These are phyloP conservation scores for Phyllotreta striolata DNA, from an alignment of 2,888 invertebrate genomes.

Conservation along the genomic window DNA sequence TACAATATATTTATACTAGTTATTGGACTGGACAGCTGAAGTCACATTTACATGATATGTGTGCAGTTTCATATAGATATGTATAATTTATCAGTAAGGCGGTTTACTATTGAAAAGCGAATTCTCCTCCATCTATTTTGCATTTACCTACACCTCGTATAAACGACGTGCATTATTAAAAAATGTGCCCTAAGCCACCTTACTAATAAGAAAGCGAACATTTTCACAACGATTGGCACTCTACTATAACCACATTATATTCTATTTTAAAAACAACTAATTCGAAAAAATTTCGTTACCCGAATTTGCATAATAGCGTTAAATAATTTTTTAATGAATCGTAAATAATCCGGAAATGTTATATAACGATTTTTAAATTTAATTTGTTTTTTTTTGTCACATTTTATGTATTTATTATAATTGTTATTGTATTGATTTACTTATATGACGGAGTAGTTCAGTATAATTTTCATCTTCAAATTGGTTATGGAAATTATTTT, in stretches of 20 bases:
- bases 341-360: not conserved
- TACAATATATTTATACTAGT: slow-evolving; percentile 51
- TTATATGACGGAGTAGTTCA: too few relatives aligned
- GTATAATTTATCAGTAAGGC: slow-evolving; percentile 20
- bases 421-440: too few relatives aligned
- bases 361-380: too few relatives aligned
- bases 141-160: too few relatives aligned
- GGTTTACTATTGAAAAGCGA: not conserved
- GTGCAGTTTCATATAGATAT: slow-evolving; percentile 50
- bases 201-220: slow-evolving; percentile 19
- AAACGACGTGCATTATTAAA: too few relatives aligned
- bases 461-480: too few relatives aligned
- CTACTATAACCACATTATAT: slow-evolving; percentile 20
- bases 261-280: slow-evolving; percentile 3
- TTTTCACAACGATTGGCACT: slow-evolving; percentile 27
- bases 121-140: not conserved
- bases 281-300: slow-evolving; percentile 17
- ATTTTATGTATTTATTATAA: too few relatives aligned
- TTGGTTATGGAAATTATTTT: not conserved
- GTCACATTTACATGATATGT: slow-evolving; percentile 59
- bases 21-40: slow-evolving; percentile 61
- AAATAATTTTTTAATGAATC: too few relatives aligned
- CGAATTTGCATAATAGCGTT: not conserved
- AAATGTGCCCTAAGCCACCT: slow-evolving; percentile 9
- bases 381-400: too few relatives aligned